These are phyloP conservation scores for Halocynthia roretzi DNA, from an alignment of 23 tunicate species.

Conservation along the genomic window DNA sequence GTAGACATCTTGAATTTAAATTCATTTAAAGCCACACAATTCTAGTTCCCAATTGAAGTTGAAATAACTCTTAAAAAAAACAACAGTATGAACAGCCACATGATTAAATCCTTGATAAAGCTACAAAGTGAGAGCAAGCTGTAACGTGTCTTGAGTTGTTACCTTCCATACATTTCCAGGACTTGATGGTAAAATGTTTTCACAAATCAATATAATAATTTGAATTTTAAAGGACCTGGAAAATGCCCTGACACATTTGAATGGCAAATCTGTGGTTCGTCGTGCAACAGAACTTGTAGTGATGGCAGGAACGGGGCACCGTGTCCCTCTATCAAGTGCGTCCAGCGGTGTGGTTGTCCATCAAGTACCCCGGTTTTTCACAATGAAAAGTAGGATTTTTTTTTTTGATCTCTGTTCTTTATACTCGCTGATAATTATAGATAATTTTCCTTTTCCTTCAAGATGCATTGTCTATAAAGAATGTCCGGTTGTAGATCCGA, in stretches of 20 bases:
- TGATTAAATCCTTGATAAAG: too few species aligned
- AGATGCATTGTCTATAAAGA: constrained; percentile 2
- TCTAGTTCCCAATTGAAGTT: too few species aligned
- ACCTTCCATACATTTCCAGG: too few species aligned
- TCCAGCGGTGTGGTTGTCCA: constrained; percentile 13
- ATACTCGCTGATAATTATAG: not conserved
- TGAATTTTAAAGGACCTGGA: not conserved
- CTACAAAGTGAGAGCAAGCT: too few species aligned
- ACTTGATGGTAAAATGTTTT: too few species aligned
- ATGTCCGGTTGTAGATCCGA: not conserved
- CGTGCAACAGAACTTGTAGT: constrained; percentile 2
- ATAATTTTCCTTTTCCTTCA: not conserved
- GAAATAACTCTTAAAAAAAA: too few species aligned
- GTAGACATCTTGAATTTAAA: too few species aligned
- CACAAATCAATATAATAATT: too few species aligned
- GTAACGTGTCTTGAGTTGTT: too few species aligned
- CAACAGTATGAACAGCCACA: too few species aligned
- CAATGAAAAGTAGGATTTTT: not conserved
- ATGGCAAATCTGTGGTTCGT: constrained; percentile 4
- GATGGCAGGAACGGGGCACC: not conserved
- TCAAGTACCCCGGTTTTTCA: not conserved
- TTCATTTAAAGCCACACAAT: too few species aligned
- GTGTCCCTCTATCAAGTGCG: not conserved
- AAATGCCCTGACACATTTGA: constrained; percentile 6
- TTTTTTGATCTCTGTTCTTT: not conserved